These are phyloP conservation scores for Spialia ferax DNA, from an alignment of 2,888 invertebrate species.

Conservation along the genomic window DNA sequence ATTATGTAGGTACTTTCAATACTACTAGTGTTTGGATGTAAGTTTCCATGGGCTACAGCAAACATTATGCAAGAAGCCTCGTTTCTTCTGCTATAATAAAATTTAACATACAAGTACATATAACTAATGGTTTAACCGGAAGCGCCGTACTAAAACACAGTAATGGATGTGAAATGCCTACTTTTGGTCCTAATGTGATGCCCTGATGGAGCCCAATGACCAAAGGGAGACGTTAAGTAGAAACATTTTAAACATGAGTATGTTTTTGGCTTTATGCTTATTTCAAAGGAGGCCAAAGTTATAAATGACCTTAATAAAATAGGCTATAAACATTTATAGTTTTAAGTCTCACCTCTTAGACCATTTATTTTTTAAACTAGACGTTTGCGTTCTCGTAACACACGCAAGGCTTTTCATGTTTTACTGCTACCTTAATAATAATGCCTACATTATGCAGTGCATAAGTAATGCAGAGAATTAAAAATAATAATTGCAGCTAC, in stretches of 20 bases:
- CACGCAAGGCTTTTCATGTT: background rate
- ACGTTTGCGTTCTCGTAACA: background rate
- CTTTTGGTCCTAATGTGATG: background rate
- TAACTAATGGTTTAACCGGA: background rate
- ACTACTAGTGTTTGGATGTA: background rate
- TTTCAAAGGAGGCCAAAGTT: background rate
- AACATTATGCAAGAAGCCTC: background rate
- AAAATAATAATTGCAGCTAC: background rate
- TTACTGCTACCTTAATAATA: background rate
- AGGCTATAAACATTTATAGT: background rate
- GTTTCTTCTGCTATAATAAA: background rate
- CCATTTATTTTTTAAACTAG: background rate
- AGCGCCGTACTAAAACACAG: background rate
- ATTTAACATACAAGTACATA: background rate
- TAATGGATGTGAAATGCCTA: too few species aligned
- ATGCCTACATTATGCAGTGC: background rate
- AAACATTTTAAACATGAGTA: background rate
- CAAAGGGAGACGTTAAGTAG: background rate
- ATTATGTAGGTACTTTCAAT: background rate
- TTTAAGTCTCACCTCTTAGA: background rate
- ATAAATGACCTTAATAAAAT: constrained; percentile 3
- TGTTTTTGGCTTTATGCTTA: constrained; percentile 2
- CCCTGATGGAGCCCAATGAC: background rate
- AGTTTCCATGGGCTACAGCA: background rate
- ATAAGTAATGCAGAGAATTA: background rate